Conservation (phyloP, 2,888 invertebrate genomes). For the Parapristionchus giblindavisi region DNA sequence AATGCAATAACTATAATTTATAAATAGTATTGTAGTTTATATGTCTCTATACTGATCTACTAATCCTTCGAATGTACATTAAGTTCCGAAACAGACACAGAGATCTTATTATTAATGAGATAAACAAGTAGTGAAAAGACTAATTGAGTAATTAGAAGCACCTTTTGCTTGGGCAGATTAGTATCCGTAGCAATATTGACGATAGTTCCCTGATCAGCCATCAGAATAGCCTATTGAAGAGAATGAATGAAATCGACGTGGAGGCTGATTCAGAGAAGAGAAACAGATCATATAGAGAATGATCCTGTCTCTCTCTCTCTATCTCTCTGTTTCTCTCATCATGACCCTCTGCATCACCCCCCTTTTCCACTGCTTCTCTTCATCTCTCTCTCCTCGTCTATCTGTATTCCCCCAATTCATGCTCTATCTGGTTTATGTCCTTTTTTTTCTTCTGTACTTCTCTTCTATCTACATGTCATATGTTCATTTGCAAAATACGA, state of each 20-base stretch:
- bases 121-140: too few species aligned
- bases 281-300: conserved; percentile 18
- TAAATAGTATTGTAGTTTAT: too few species aligned
- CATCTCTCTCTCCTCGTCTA: conserved; percentile 2
- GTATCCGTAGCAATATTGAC: conserved; percentile 83
- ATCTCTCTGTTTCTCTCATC: not conserved
- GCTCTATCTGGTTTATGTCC: not conserved
- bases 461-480: not conserved
- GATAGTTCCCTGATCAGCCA: conserved; percentile 93
- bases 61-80: too few species aligned
- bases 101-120: too few species aligned
- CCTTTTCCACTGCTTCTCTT: conserved; percentile 11
- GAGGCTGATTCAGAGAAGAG: not conserved
- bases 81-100: too few species aligned
- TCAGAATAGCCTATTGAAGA: conserved; percentile 80
- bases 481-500: not conserved
- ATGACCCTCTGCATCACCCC: not conserved
- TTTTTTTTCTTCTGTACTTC: not conserved
- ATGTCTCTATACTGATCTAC: too few species aligned
- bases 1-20: too few species aligned
- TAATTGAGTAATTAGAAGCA: conserved; percentile 72
- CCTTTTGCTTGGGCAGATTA: conserved; percentile 86
- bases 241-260: conserved; percentile 20
- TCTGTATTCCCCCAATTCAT: not conserved
- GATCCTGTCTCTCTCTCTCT: conserved; percentile 16